These are phyloP conservation scores for Bungarus multicinctus DNA, from an alignment of 2,113 vertebrate genomes.

Conservation along the genomic window DNA sequence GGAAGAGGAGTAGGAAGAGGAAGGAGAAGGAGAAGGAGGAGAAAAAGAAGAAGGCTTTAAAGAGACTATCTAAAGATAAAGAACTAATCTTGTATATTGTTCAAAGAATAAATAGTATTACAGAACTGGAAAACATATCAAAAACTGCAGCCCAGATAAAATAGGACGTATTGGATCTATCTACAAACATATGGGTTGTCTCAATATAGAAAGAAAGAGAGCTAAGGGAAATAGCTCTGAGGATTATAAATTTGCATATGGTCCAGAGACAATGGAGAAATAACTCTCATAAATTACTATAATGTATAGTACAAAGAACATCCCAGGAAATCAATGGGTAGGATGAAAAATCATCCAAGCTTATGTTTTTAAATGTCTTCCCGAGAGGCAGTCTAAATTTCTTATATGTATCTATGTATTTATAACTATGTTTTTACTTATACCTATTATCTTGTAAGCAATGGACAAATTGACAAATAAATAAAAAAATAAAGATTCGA, in stretches of 20 bases:
- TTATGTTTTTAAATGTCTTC: not conserved
- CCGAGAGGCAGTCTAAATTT: not conserved
- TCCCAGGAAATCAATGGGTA: not conserved
- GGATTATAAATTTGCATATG: not conserved
- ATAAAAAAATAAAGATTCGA: too few relatives aligned
- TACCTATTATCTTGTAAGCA: too few relatives aligned
- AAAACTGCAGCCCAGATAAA: not conserved
- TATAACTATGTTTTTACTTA: too few relatives aligned
- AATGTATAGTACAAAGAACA: not conserved
- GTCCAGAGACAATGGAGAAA: not conserved
- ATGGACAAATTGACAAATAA: too few relatives aligned
- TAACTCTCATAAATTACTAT: not conserved
- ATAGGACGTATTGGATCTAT: not conserved
- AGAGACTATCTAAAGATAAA: not conserved
- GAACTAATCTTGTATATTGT: not conserved
- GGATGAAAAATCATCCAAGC: not conserved
- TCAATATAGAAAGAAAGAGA: not conserved
- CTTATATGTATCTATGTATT: too few relatives aligned
- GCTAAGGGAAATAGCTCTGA: not conserved
- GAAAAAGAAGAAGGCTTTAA: not conserved
- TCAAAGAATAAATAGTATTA: not conserved
- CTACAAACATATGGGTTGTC: not conserved
- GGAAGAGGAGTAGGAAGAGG: rapidly evolving
- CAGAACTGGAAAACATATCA: not conserved
- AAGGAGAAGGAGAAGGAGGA: too few relatives aligned